Percentiles rank a stretch among this genome's conserved stretches.
phyloP scores from a whole-genome alignment of 2,113 vertebrate species.

The Pholis gunnellus region DNA sequence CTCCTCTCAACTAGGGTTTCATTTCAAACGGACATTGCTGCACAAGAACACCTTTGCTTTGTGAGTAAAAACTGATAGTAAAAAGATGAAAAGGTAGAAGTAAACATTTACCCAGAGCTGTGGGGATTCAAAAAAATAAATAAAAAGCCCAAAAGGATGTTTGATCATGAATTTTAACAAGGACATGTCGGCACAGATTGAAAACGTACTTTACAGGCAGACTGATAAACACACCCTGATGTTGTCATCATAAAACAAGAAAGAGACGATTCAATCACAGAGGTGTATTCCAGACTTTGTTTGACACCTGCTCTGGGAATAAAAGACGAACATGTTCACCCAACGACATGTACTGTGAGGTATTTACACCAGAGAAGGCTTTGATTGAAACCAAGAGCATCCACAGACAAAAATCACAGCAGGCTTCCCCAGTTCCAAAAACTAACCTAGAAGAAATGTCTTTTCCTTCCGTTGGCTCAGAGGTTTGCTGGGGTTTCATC shows the following conservation, averaged over 20 bases:
- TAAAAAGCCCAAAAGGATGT: slow-evolving; percentile 24
- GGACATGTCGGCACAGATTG: slow-evolving; percentile 2
- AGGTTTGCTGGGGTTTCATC: slow-evolving; percentile 19
- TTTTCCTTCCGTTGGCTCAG: slow-evolving; percentile 14
- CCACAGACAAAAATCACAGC: slow-evolving; percentile 5
- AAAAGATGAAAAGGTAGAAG: slow-evolving; percentile 38
- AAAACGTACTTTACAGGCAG: neutral
- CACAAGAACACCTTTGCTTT: neutral
- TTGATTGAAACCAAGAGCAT: slow-evolving; percentile 1
- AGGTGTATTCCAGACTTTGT: neutral
- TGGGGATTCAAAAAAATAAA: slow-evolving; percentile 33
- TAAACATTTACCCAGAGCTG: slow-evolving; percentile 22
- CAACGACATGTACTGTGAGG: neutral
- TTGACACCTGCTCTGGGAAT: neutral
- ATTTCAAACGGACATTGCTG: slow-evolving; percentile 18
- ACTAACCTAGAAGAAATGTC: neutral
- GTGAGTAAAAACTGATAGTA: neutral
- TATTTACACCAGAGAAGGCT: neutral
- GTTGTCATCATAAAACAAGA: neutral
- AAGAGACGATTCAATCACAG: neutral
- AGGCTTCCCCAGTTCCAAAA: slow-evolving; percentile 24
- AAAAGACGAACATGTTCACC: slow-evolving; percentile 3
- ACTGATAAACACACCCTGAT: neutral
- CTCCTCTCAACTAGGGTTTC: neutral
- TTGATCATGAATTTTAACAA: slow-evolving; percentile 42